These are phyloP conservation scores for Nematolebias whitei DNA, from an alignment of 2,113 vertebrate species.

Conservation along the genomic window DNA sequence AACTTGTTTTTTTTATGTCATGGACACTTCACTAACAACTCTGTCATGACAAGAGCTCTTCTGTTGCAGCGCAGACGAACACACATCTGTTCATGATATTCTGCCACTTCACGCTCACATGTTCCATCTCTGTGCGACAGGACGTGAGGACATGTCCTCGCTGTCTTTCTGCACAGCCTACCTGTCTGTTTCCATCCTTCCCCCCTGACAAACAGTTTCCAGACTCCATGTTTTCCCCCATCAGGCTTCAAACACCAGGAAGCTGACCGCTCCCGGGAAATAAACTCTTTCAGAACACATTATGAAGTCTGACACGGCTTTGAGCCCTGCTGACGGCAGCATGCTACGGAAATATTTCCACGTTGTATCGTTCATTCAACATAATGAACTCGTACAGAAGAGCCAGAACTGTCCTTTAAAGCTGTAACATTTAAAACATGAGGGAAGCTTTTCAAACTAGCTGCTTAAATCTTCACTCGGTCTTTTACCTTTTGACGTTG, in stretches of 20 bases:
- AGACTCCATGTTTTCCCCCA: constrained; percentile 56
- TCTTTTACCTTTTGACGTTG: background rate
- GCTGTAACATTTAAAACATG: constrained; percentile 25
- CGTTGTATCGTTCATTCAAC: background rate
- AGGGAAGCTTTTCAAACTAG: background rate
- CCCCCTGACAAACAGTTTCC: constrained; percentile 58
- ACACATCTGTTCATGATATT: constrained; percentile 7
- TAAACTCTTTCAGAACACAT: constrained; percentile 45
- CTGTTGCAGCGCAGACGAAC: background rate
- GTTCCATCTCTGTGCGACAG: constrained; percentile 34
- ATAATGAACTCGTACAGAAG: constrained; percentile 16
- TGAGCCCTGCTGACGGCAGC: constrained; percentile 10
- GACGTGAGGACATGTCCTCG: background rate
- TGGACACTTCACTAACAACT: background rate
- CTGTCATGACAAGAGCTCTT: constrained; percentile 1
- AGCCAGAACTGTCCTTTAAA: background rate
- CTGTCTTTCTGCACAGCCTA: constrained; percentile 35
- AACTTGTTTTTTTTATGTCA: no score
- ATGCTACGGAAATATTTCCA: background rate
- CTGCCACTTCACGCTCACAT: constrained; percentile 42
- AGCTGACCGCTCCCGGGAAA: constrained; percentile 56
- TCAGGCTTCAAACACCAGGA: constrained; percentile 33
- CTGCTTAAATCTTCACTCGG: background rate
- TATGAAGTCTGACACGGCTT: constrained; percentile 28
- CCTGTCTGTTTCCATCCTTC: constrained; percentile 66